Evolutionary conservation across 2,888 invertebrate genomes (phyloP).

Genomic region (Sinhomidia bicolor): DNA sequence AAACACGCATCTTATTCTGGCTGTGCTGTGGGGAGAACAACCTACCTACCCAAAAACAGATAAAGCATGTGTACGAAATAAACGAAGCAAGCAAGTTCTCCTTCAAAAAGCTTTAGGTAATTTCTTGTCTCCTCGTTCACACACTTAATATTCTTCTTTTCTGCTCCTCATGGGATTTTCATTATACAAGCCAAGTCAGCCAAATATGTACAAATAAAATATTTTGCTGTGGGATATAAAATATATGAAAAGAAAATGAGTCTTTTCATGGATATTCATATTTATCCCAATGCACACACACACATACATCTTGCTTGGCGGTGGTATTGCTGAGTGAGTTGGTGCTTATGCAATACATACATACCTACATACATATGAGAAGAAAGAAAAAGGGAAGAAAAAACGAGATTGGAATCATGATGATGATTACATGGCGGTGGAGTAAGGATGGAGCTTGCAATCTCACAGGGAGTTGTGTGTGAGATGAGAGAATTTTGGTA

Average conservation of each 20-base stretch:
- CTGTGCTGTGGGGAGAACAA: too few species aligned
- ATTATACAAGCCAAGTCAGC: background rate
- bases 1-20: too few species aligned
- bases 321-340: too few species aligned
- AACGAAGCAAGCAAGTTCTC: slow-evolving; percentile 49
- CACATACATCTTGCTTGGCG: background rate
- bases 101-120: slow-evolving; percentile 49
- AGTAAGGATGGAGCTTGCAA: background rate
- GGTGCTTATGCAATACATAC: background rate
- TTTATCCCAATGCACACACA: background rate
- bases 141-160: slow-evolving; percentile 32
- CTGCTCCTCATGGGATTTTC: slow-evolving; percentile 42
- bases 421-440: background rate
- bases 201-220: background rate
- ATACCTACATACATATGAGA: background rate
- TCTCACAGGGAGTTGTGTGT: background rate
- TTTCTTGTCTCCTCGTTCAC: slow-evolving; percentile 41
- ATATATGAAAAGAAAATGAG: background rate
- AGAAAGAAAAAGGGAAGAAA: slow-evolving; percentile 17
- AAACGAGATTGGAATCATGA: slow-evolving; percentile 46
- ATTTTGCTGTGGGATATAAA: background rate
- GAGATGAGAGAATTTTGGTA: slow-evolving; percentile 32
- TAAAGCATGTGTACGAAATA: background rate
- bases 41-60: too few species aligned
- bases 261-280: slow-evolving; percentile 18